Percentiles rank a stretch among this genome's conserved stretches.
These are phyloP conservation scores for Trissolcus japonicus DNA, from an alignment of 2,888 invertebrate genomes.

Conservation along the genomic window DNA sequence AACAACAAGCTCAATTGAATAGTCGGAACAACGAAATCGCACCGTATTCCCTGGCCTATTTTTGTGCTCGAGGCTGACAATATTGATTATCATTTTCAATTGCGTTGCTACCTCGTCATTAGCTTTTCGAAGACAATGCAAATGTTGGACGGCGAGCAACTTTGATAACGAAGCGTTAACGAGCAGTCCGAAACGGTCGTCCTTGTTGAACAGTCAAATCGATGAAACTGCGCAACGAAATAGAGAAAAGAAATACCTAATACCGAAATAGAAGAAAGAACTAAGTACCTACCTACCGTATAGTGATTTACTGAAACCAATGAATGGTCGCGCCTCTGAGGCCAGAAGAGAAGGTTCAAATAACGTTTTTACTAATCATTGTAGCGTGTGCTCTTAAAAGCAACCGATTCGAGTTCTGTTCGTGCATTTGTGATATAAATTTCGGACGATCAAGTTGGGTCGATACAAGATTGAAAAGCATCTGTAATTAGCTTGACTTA, in stretches of 20 bases:
- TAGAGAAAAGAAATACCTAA: slow-evolving; percentile 47
- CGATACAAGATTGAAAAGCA: not conserved
- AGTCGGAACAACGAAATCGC: slow-evolving; percentile 45
- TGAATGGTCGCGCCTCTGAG: slow-evolving; percentile 42
- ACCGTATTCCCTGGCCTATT: not conserved
- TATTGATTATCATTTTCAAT: slow-evolving; percentile 33
- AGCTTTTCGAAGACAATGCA: slow-evolving; percentile 40
- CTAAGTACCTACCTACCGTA: slow-evolving; percentile 61
- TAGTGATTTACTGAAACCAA: slow-evolving; percentile 43
- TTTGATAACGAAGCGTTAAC: slow-evolving; percentile 57
- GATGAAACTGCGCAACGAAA: slow-evolving; percentile 62
- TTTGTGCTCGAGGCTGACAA: slow-evolving; percentile 14
- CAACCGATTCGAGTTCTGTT: slow-evolving; percentile 27
- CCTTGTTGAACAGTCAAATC: slow-evolving; percentile 35
- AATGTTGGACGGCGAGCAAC: slow-evolving; percentile 42
- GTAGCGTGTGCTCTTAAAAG: slow-evolving; percentile 30
- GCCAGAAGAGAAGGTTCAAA: slow-evolving; percentile 48
- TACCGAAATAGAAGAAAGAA: slow-evolving; percentile 58
- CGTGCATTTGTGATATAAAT: slow-evolving; percentile 46
- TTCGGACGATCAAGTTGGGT: slow-evolving; percentile 21
- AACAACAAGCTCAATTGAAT: slow-evolving; percentile 47
- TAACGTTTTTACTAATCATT: slow-evolving; percentile 48
- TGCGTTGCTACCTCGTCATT: slow-evolving; percentile 24
- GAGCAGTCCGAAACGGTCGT: slow-evolving; percentile 41
- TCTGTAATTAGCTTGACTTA: not conserved